Evolutionary conservation across 2,797 vertebrate species (phyloP), one percentile per base, ranked within the genome.

Genomic region (Catostomus latipinnis): DNA sequence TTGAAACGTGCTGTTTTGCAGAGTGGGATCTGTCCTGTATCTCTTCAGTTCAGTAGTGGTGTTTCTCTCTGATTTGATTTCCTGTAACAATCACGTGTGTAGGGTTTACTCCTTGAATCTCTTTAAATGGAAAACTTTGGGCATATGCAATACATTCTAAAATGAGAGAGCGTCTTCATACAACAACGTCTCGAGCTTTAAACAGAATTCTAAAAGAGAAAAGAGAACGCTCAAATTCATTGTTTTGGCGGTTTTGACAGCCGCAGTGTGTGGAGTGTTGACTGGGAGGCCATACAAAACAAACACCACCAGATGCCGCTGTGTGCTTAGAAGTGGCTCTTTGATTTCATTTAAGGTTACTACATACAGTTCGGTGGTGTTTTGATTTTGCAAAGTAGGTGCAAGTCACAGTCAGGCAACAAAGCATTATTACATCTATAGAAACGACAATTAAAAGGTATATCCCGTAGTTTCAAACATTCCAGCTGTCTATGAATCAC

Each of bases 41-140:
- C 4, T 58, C 8, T 63, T 63, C 8, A 22, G 72, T 71, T 49
- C 50, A 14, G 56, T 18, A 71, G 13, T 61, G 61, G 50, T 57
- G 74, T 53, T 80, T 62, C 52, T 53, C 61, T 53, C 72, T 78
- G 74, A 78, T 86, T 82, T 72, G 82, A 81, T 82, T 86, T 82
- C 81, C 82, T 84, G 85, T 69, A 58, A 66, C 53, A 11, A 68
- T 84, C 80, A 86, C 85, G 85, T 86, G 82, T 61, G 73, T 76
- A 6, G 52, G 8, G 61, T 43, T 57, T 77, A 52, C 46, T 45
- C 57, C 63, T 6, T 61, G 75, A 18, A 50, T 54, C 48, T 78
- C 0, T 34, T 11, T 1, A 49, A 52, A 61, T 8, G 9, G 56
- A n/a, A 22, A 6, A 13, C 1, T 52, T 57, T 1, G 9, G 6